Percentiles rank a stretch among this genome's conserved stretches.
phyloP scores from a whole-genome alignment of 2,797 vertebrate genomes.

The Cirrhinus molitorella region DNA sequence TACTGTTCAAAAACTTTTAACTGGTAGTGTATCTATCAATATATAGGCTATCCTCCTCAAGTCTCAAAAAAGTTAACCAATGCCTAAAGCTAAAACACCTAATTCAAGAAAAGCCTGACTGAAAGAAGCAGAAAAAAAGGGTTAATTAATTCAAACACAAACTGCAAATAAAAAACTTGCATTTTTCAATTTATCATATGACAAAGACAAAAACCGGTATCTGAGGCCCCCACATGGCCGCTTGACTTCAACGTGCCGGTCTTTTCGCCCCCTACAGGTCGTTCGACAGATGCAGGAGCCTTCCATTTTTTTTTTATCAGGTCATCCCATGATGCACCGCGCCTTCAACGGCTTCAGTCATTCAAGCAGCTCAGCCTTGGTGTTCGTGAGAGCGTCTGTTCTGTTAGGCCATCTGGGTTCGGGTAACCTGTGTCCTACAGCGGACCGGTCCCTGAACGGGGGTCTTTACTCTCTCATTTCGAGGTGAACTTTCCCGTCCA shows the following conservation, averaged over 20 bases:
- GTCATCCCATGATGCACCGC: constrained; percentile 84
- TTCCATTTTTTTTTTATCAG: constrained; percentile 5
- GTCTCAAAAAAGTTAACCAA: background rate
- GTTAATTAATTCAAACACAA: background rate
- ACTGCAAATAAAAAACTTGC: background rate
- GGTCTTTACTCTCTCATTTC: background rate
- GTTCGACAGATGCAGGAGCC: background rate
- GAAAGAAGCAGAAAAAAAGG: background rate
- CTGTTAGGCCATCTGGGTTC: constrained; percentile 50
- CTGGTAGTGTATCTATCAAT: too few species aligned
- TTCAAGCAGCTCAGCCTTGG: constrained; percentile 68
- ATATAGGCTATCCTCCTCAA: too few species aligned
- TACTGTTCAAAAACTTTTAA: too few species aligned
- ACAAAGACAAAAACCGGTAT: background rate
- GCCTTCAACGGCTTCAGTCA: constrained; percentile 84
- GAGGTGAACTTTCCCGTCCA: constrained; percentile 25
- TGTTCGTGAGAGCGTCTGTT: constrained; percentile 38
- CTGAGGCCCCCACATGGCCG: constrained; percentile 3
- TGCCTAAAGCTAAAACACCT: background rate
- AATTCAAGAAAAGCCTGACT: background rate
- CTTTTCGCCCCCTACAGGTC: constrained; percentile 25
- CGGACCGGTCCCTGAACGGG: constrained; percentile 47
- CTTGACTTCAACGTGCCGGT: background rate
- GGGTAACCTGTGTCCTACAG: constrained; percentile 52
- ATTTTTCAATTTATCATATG: background rate